Base-by-base conservation (phyloP, 2,888 invertebrate species). In the Philopedon plagiatum region DNA sequence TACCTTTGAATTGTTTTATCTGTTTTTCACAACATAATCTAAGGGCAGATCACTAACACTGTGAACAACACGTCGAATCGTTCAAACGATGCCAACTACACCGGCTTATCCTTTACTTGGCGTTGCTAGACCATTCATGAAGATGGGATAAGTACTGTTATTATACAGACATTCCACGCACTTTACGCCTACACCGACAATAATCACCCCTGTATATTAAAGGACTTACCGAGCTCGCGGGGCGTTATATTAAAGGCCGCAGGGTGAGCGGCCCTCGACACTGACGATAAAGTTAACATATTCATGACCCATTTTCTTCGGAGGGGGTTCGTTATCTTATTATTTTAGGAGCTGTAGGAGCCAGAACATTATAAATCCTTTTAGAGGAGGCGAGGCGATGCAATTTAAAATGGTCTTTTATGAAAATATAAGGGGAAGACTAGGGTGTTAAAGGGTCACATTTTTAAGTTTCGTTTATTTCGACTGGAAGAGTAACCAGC, bases 201-300 rank as follows among this genome's bases (percentile, higher is more conserved):
- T n/a, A n/a, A n/a, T n/a, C n/a, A 39, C 15, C 39, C 39, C 39
- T 7, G 39, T 54, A 54, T 15, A 29, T 29, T 18, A 18, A 26
- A 29, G 29, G 29, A n/a, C 51, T 54, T 54, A 54, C 5, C 13
- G 51, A 18, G 51, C 18, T 54, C 51, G 51, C 23, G 51, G 23
- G 51, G 51, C 51, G 29, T 54, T 29, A 18, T 32, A 54, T 46
- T 21, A 54, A 54, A 29, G 51, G 51, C 18, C 51, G 29, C 8
- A 54, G 51, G 51, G 51, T 32, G 51, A 26, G 15, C 23, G 26
- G 29, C 51, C 51, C 29, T 54, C 51, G n/a, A 54, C 15, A 29
- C 51, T 29, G 51, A 54, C 18, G 29, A 54, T 54, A 54, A 54
- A 54, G 15, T 54, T 54, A 54, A 54, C 51, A 54, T 54, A 54